Evolutionary conservation across 2,113 vertebrate species (phyloP).

Genomic region (Sciurus niger): DNA sequence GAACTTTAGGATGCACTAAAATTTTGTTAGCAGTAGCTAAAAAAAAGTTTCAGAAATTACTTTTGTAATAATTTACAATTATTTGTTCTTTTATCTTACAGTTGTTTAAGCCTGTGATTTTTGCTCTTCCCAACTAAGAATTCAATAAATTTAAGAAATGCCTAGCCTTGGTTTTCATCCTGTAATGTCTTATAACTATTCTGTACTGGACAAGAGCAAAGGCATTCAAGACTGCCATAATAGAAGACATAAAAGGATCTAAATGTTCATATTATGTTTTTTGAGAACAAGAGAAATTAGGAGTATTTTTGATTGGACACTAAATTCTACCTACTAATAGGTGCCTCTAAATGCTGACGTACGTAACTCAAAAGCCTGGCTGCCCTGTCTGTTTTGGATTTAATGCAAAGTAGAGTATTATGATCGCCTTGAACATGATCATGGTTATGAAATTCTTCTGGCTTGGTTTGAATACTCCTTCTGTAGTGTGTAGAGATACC

Average conservation of each 20-base stretch:
- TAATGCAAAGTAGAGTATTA: background rate
- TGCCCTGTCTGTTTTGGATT: background rate
- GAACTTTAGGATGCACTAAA: slow-evolving; percentile 91
- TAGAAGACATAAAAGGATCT: background rate
- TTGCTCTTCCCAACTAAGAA: slow-evolving; percentile 77
- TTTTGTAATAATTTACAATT: slow-evolving; percentile 80
- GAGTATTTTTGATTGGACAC: background rate
- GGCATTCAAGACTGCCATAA: background rate
- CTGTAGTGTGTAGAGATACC: background rate
- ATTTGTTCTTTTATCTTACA: slow-evolving; percentile 79
- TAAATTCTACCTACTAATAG: background rate
- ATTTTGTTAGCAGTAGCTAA: slow-evolving; percentile 92
- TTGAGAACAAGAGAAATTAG: background rate
- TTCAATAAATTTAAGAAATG: slow-evolving; percentile 80
- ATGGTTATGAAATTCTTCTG: background rate
- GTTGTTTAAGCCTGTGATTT: slow-evolving; percentile 74
- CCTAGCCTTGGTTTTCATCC: slow-evolving; percentile 57
- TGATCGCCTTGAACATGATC: background rate
- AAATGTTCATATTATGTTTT: background rate
- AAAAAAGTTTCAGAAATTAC: slow-evolving; percentile 89
- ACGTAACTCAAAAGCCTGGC: background rate
- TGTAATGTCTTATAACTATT: background rate
- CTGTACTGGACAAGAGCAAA: slow-evolving; percentile 1
- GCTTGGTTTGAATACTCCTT: background rate
- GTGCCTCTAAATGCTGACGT: background rate